Conservation (phyloP, 2,113 vertebrate genomes). For the Aepyceros melampus region DNA sequence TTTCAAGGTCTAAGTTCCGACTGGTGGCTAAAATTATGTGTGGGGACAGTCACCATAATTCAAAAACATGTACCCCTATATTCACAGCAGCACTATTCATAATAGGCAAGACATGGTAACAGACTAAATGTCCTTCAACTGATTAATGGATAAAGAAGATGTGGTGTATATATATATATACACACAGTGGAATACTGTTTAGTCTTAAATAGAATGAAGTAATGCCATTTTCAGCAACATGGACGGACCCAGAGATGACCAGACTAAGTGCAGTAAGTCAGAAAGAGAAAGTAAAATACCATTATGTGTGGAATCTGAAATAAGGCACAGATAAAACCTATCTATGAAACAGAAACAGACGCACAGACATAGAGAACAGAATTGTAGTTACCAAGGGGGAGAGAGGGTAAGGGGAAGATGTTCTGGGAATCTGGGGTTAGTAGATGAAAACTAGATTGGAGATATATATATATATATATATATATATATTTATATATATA, state of each 20-base stretch:
- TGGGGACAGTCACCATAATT: neutral
- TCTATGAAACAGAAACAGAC: neutral
- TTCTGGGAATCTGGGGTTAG: neutral
- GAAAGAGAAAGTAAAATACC: neutral
- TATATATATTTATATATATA: fast-evolving
- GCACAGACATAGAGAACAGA: neutral
- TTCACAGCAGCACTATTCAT: neutral
- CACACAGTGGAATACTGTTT: neutral
- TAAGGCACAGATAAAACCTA: neutral
- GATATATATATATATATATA: fast-evolving
- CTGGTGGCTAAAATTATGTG: neutral
- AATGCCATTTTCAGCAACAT: neutral
- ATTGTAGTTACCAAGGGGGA: neutral
- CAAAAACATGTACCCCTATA: neutral
- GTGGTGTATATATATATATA: no score
- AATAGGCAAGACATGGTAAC: neutral
- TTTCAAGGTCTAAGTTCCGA: neutral
- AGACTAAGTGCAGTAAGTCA: neutral
- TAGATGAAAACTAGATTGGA: neutral
- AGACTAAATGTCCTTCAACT: neutral
- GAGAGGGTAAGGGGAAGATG: neutral
- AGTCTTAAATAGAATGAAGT: neutral
- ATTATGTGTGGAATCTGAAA: neutral
- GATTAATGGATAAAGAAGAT: neutral
- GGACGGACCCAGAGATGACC: neutral